Percentiles rank a stretch among this genome's conserved stretches.
phyloP scores from a whole-genome alignment of 2,113 vertebrate genomes.

The Lepus americanus region DNA sequence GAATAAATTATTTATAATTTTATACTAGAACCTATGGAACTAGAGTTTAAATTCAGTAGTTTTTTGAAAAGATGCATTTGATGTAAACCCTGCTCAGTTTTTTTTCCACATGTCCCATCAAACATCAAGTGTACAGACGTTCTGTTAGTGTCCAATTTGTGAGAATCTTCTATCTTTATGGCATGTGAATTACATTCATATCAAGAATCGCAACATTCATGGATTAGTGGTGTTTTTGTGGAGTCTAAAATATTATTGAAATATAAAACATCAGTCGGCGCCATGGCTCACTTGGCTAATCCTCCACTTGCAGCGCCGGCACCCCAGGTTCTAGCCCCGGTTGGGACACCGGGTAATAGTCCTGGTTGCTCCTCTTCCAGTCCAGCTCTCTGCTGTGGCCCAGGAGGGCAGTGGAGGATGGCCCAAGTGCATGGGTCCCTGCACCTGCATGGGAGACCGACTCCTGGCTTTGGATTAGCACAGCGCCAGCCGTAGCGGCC shows the following conservation, averaged over 20 bases:
- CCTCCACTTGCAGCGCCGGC: too few relatives aligned
- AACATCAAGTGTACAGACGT: background rate
- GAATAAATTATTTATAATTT: constrained; percentile 42
- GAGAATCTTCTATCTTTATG: background rate
- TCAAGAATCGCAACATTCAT: background rate
- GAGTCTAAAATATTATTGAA: background rate
- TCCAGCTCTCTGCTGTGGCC: too few relatives aligned
- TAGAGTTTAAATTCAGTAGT: background rate
- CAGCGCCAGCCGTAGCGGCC: too few relatives aligned
- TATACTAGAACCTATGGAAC: background rate
- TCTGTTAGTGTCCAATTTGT: background rate
- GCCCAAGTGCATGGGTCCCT: too few relatives aligned
- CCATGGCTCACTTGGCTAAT: too few relatives aligned
- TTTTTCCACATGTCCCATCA: background rate
- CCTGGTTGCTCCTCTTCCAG: too few relatives aligned
- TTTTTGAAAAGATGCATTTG: background rate
- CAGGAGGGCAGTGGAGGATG: too few relatives aligned
- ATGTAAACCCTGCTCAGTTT: background rate
- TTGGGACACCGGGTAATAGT: too few relatives aligned
- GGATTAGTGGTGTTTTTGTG: background rate
- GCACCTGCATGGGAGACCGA: too few relatives aligned
- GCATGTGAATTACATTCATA: background rate
- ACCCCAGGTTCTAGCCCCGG: too few relatives aligned
- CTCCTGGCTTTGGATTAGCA: too few relatives aligned
- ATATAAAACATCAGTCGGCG: background rate